Percentiles rank a stretch among this genome's conserved stretches.
These are phyloP conservation scores for Microctonus brassicae DNA, from an alignment of 2,888 invertebrate genomes.

Conservation along the genomic window DNA sequence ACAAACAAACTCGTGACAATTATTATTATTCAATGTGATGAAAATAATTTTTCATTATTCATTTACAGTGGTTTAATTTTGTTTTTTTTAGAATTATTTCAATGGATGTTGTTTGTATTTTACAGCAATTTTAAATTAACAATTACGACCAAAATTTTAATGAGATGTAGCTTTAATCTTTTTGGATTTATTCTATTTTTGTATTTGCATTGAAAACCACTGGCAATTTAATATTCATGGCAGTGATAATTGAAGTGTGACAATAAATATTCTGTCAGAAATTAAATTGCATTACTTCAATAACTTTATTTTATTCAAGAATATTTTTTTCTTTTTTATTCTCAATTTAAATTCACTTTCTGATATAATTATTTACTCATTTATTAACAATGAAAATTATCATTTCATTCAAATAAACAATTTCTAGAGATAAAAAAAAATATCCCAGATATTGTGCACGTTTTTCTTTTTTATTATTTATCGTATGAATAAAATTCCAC, in stretches of 20 bases:
- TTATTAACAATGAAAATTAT: slow-evolving; percentile 1
- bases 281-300: slow-evolving; percentile 45
- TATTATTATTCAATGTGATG: background rate
- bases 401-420: no score
- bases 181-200: background rate
- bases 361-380: background rate
- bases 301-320: no score
- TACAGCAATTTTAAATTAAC: no score
- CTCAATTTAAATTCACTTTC: no score
- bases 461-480: background rate
- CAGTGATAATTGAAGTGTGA: background rate
- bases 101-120: background rate
- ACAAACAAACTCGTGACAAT: no score
- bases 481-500: background rate
- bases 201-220: no score
- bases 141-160: no score
- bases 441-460: no score
- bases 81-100: no score
- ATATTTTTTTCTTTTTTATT: no score
- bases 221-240: background rate
- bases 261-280: background rate
- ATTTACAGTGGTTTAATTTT: background rate
- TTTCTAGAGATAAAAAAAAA: no score
- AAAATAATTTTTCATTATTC: background rate
- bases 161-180: no score